Evolutionary conservation across 2,888 invertebrate species (phyloP).

Genomic region (Tachina grossa): DNA sequence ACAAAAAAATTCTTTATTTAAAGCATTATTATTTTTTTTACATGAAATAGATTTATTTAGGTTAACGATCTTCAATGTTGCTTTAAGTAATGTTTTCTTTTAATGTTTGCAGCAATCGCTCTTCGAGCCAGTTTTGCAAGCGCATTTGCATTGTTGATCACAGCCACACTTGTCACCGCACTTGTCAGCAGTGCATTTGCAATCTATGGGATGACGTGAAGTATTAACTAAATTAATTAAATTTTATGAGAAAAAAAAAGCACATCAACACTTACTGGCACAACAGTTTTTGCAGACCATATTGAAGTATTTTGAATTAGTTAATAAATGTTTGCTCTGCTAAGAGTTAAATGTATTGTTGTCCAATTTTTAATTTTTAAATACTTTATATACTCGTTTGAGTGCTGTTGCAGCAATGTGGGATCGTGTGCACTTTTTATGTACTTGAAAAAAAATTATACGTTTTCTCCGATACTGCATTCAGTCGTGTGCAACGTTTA

Average conservation of each 20-base stretch:
- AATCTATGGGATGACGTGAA: conserved; percentile 71
- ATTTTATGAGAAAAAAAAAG: neutral
- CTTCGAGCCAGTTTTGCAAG: conserved; percentile 74
- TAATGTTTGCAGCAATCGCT: conserved; percentile 71
- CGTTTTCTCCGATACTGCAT: neutral
- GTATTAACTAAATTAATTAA: neutral
- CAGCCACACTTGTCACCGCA: conserved; percentile 77
- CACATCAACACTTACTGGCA: conserved; percentile 74
- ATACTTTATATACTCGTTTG: conserved; percentile 47
- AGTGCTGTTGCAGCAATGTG: neutral
- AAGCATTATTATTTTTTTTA: neutral
- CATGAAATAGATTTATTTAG: neutral
- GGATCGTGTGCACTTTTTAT: conserved; percentile 63
- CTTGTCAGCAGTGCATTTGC: conserved; percentile 77
- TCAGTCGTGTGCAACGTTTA: conserved; percentile 59
- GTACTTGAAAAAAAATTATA: neutral
- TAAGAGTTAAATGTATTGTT: conserved; percentile 11
- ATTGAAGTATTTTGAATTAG: conserved; percentile 44
- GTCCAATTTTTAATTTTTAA: neutral
- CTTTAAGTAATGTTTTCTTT: neutral
- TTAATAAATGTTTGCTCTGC: neutral
- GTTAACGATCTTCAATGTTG: neutral
- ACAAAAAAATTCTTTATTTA: conserved; percentile 32
- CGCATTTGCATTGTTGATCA: conserved; percentile 77
- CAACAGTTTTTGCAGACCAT: conserved; percentile 78